Evolutionary conservation across 1,140 invertebrate species (phyloP).

Genomic region (Pissodes strobi): DNA sequence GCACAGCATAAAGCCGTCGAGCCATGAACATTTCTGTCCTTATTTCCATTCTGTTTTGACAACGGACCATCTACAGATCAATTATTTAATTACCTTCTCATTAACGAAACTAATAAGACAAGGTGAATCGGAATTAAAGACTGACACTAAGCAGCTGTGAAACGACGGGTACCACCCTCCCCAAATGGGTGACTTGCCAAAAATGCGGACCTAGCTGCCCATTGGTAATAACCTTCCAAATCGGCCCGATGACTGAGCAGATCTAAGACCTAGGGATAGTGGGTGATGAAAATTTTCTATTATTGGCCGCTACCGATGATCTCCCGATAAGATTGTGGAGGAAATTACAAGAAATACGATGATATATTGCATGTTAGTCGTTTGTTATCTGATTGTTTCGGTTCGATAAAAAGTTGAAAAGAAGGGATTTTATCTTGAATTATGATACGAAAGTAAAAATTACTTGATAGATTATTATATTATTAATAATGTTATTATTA

Average conservation of each 20-base stretch:
- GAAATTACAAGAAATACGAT: conserved; percentile 4
- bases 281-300: too few relatives aligned
- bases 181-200: conserved; percentile 20
- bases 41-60: too few relatives aligned
- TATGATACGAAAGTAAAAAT: too few relatives aligned
- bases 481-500: too few relatives aligned
- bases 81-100: not conserved
- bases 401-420: too few relatives aligned
- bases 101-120: conserved; percentile 15
- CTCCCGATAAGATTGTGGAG: conserved; percentile 18
- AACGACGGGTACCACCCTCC: conserved; percentile 1
- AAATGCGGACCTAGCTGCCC: conserved; percentile 18
- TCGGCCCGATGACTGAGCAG: conserved; percentile 21
- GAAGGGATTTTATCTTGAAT: too few relatives aligned
- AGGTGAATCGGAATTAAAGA: conserved; percentile 14
- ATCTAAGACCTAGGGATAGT: conserved; percentile 1
- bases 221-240: conserved; percentile 29
- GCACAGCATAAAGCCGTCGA: too few relatives aligned
- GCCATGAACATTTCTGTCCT: too few relatives aligned
- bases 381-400: too few relatives aligned
- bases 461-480: too few relatives aligned
- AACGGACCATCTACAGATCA: not conserved
- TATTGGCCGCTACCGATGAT: conserved; percentile 20
- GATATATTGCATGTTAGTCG: too few relatives aligned
- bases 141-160: conserved; percentile 20